Percentiles rank a stretch among this genome's conserved stretches.
Evolutionary conservation across 1,140 invertebrate species (phyloP).

Genomic region (Odontomachus brunneus): DNA sequence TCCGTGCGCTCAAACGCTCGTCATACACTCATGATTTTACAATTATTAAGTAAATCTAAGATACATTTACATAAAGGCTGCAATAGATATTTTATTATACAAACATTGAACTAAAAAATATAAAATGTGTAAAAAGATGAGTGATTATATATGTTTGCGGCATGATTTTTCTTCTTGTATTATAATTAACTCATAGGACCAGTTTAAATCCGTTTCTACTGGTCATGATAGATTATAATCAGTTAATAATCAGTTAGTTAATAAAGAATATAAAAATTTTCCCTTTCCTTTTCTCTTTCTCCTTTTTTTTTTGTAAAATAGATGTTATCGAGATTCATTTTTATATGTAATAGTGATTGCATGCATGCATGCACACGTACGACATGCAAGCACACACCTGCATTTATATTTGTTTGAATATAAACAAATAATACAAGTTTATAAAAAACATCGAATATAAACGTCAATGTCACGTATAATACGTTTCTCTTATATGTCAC

Average conservation of each 20-base stretch:
- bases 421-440: constrained; percentile 31
- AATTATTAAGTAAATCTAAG: constrained; percentile 36
- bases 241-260: constrained; percentile 1
- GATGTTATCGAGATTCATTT: constrained; percentile 24
- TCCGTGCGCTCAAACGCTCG: constrained; percentile 23
- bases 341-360: constrained; percentile 64
- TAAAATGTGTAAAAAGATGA: constrained; percentile 64
- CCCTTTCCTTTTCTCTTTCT: background rate
- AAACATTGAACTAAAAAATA: constrained; percentile 49
- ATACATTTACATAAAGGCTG: constrained; percentile 14
- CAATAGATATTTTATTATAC: constrained; percentile 45
- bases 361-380: constrained; percentile 75
- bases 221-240: background rate
- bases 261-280: constrained; percentile 10
- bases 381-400: constrained; percentile 74
- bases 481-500: constrained; percentile 25
- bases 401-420: constrained; percentile 54
- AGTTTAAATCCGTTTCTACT: constrained; percentile 16
- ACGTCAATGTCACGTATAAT: constrained; percentile 38
- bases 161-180: constrained; percentile 32
- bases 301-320: constrained; percentile 9
- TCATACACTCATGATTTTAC: constrained; percentile 50
- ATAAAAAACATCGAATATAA: constrained; percentile 41
- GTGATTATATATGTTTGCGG: constrained; percentile 62
- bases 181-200: background rate